A percentile compares a stretch with the other conserved stretches of the same genome.
These are phyloP conservation scores for Apostichopus californicus DNA, from an alignment of 35 echinoderm and acorn worm genomes.

Conservation along the genomic window DNA sequence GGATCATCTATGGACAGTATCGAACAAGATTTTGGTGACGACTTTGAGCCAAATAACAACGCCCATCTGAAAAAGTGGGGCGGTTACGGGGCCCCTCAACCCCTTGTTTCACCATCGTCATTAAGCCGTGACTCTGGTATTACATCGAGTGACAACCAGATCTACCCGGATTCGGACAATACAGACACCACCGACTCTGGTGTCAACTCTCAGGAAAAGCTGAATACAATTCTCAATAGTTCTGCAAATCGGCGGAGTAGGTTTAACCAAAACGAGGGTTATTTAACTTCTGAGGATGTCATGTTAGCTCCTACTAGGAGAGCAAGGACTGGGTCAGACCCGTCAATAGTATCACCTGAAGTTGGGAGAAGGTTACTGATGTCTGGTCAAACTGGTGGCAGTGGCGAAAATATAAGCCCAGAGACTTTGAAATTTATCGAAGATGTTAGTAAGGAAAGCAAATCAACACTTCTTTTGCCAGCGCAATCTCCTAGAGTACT, in stretches of 20 bases:
- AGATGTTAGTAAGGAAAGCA: conserved; percentile 71
- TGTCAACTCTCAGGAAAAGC: conserved; percentile 79
- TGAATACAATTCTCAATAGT: conserved; percentile 34
- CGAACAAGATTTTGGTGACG: conserved; percentile 74
- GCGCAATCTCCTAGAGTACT: conserved; percentile 32
- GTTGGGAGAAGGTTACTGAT: conserved; percentile 30
- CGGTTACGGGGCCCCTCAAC: conserved; percentile 31
- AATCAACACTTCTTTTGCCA: conserved; percentile 66
- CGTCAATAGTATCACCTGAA: conserved; percentile 45
- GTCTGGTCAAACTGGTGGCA: conserved; percentile 4
- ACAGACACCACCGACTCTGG: conserved; percentile 98
- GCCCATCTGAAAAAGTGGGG: conserved; percentile 46
- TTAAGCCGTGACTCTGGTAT: conserved; percentile 90
- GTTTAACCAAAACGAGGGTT: conserved; percentile 5
- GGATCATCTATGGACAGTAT: conserved; percentile 94
- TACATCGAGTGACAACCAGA: conserved; percentile 90
- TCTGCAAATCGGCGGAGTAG: neutral
- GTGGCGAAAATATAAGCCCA: conserved; percentile 64
- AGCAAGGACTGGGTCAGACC: conserved; percentile 80
- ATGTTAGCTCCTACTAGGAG: conserved; percentile 38
- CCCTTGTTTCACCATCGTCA: conserved; percentile 81
- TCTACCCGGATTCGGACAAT: conserved; percentile 94
- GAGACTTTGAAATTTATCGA: conserved; percentile 81
- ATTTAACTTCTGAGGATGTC: conserved; percentile 45
- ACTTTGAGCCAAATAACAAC: conserved; percentile 57